Base-by-base conservation (phyloP, 2,797 vertebrate species). In the Salmo trutta region DNA sequence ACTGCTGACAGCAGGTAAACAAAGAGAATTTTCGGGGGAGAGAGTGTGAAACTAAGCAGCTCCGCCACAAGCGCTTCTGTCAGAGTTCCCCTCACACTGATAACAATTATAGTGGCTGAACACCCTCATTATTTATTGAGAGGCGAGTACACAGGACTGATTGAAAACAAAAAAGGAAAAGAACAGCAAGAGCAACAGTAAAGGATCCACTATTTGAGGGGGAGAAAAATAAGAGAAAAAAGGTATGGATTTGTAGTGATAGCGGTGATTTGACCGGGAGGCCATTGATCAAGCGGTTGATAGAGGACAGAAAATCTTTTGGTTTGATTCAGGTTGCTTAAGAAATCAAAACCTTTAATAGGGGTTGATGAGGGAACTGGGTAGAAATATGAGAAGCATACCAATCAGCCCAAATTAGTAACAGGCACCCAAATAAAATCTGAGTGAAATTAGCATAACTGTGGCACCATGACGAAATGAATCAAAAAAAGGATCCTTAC, bases 91-190 rank as follows among this genome's bases (percentile, higher is more conserved):
- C 86, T 89, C 84, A 87, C 83, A 84, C 91, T 79, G 82, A 84
- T 77, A 82, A 82, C 82, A 88, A 92, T 83, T 82, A 71, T 84
- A 90, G 87, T 86, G 87, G 89, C 86, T 62, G 77, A 84, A 88
- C 80, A 72, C 78, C 78, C 91, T 88, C 84, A 92, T 92, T 89
- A 92, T 92, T 93, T 87, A 93, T 89, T 47, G 56, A 76, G 81
- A 71, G 36, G 78, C 83, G 84, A 85, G 79, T 79, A 80, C 85
- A 86, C 76, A 24, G 24, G 81, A 84, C 73, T 64, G 33, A 29
- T 54, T 33, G 41, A 24, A 6, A 66, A 47, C 29, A 21, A 73
- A 81, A 41, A 72, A 67, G 51, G 77, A 86, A 85, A 65, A 75
- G 80, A 75, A 74, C 62, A 68, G 82, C 69, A 64, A 53, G 81